phyloP scores from a whole-genome alignment of 2,113 vertebrate genomes.

The Corydoras sp. region DNA sequence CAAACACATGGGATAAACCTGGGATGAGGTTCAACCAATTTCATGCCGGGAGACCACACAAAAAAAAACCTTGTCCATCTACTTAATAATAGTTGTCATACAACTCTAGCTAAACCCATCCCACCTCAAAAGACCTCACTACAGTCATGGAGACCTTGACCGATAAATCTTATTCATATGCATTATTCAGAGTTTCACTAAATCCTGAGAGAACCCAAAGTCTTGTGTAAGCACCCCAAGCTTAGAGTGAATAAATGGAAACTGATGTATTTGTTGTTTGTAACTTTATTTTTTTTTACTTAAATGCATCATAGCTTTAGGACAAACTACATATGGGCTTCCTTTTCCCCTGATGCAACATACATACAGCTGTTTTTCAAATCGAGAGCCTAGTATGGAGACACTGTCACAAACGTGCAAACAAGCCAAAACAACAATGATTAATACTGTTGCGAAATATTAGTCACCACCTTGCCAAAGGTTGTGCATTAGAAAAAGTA shows the following conservation, averaged over 20 bases:
- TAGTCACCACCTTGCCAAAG: no score
- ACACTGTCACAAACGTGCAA: no score
- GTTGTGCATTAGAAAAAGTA: no score
- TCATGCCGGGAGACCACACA: not conserved
- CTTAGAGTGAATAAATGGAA: not conserved
- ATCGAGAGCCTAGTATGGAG: no score
- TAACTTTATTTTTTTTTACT: not conserved
- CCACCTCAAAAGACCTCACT: no score
- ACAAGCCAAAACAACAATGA: no score
- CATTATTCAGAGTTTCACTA: not conserved
- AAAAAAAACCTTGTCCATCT: no score
- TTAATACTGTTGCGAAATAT: no score
- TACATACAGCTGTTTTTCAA: no score
- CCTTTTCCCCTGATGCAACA: not conserved
- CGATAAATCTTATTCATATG: not conserved
- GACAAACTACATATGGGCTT: not conserved
- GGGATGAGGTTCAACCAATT: not conserved
- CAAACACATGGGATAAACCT: not conserved
- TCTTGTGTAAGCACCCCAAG: not conserved
- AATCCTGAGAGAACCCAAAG: not conserved
- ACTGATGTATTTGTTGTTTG: not conserved
- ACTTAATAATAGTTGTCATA: no score
- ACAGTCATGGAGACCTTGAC: not conserved
- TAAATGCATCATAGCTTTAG: not conserved
- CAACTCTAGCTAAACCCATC: no score